These are phyloP conservation scores for Blastobasis lacticolella DNA, from an alignment of 2,888 invertebrate species.

Conservation along the genomic window DNA sequence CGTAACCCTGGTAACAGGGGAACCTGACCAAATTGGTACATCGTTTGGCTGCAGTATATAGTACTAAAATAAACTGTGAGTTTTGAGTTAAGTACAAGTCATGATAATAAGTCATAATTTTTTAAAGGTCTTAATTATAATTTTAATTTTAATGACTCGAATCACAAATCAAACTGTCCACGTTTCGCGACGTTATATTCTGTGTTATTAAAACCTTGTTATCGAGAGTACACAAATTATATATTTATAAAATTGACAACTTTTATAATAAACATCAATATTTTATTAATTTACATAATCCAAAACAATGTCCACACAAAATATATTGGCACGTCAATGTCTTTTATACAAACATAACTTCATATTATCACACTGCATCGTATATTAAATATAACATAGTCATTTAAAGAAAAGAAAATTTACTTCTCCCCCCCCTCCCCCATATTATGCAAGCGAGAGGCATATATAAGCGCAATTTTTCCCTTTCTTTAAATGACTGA, in stretches of 20 bases:
- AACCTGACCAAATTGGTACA: background rate
- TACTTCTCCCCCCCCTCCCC: background rate
- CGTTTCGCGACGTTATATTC: background rate
- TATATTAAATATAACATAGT: conserved; percentile 12
- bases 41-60: background rate
- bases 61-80: background rate
- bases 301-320: conserved; percentile 20
- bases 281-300: conserved; percentile 1
- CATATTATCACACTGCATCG: conserved; percentile 25
- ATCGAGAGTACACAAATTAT: conserved; percentile 16
- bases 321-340: conserved; percentile 46
- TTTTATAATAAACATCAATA: conserved; percentile 27
- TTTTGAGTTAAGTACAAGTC: background rate
- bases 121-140: background rate
- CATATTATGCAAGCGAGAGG: too few relatives aligned
- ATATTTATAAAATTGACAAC: conserved; percentile 33
- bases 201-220: background rate
- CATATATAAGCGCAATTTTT: background rate
- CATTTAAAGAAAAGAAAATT: conserved; percentile 1
- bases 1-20: too few relatives aligned
- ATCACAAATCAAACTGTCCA: background rate
- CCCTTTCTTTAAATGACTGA: background rate
- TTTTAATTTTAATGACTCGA: background rate
- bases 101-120: too few relatives aligned
- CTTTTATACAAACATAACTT: conserved; percentile 30